These are phyloP conservation scores for Pampus argenteus DNA, from an alignment of 2,797 vertebrate genomes.

Conservation along the genomic window DNA sequence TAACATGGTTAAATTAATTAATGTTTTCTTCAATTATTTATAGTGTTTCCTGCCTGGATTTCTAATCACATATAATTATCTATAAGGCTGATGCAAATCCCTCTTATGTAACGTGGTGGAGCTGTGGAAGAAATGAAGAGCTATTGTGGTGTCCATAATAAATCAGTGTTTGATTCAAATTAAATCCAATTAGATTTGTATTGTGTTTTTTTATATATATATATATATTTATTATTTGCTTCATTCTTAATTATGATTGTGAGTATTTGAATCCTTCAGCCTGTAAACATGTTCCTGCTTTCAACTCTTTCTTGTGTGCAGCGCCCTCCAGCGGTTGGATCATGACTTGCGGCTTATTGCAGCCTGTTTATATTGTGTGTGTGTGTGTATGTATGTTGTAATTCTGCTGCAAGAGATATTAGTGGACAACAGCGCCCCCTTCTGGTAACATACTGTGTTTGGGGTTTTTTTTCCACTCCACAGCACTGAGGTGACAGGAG, in stretches of 20 bases:
- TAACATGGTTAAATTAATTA: background rate
- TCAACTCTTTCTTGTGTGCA: background rate
- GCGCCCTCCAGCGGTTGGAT: conserved; percentile 47
- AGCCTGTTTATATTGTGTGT: rapidly evolving
- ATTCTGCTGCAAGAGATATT: no score
- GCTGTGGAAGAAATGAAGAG: background rate
- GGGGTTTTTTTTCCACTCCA: no score
- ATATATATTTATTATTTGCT: no score
- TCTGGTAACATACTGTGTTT: conserved; percentile 2
- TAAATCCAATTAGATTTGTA: conserved; percentile 8
- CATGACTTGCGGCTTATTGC: background rate
- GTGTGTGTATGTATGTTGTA: rapidly evolving
- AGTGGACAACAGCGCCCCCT: conserved; percentile 42
- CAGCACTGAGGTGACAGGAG: no score
- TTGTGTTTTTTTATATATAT: background rate
- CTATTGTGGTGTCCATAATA: background rate
- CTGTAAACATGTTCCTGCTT: background rate
- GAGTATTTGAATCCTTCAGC: conserved; percentile 9
- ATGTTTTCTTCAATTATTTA: background rate
- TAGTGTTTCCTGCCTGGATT: background rate
- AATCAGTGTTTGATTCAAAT: background rate
- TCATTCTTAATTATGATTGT: conserved; percentile 12
- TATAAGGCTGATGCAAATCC: background rate
- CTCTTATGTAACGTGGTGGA: conserved; percentile 21
- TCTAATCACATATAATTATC: conserved; percentile 32